Conservation (phyloP, 2,113 vertebrate species). For the Nerophis ophidion region DNA sequence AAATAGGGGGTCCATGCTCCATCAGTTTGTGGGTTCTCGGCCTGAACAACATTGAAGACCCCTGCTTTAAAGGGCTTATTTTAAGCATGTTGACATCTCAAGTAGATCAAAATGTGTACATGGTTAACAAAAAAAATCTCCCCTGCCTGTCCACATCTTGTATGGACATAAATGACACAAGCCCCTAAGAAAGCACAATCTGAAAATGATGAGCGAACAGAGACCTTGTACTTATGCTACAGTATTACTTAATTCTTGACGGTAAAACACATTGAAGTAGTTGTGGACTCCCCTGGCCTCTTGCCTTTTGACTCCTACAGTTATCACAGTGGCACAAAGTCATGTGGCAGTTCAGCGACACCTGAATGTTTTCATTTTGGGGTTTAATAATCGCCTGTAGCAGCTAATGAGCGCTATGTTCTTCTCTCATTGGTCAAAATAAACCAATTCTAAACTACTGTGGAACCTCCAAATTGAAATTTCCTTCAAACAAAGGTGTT, state of each 20-base stretch:
- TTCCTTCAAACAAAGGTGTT: background rate
- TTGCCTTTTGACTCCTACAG: constrained; percentile 75
- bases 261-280: background rate
- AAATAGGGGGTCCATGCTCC: too few species aligned
- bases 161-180: background rate
- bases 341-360: constrained; percentile 63
- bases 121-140: background rate
- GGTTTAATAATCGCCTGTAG: background rate
- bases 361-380: constrained; percentile 61
- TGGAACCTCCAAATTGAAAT: background rate
- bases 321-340: constrained; percentile 71
- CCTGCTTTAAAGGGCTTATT: too few species aligned
- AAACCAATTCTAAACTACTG: background rate
- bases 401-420: background rate
- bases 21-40: too few species aligned
- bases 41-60: too few species aligned
- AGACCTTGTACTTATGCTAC: too few species aligned
- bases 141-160: background rate
- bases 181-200: constrained; percentile 26
- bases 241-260: background rate
- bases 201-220: background rate
- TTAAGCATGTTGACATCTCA: too few species aligned
- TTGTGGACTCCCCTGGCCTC: constrained; percentile 61
- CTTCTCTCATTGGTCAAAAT: background rate
- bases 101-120: background rate